Conservation (phyloP, 2,797 vertebrate species). For the Phoeniculus purpureus region DNA sequence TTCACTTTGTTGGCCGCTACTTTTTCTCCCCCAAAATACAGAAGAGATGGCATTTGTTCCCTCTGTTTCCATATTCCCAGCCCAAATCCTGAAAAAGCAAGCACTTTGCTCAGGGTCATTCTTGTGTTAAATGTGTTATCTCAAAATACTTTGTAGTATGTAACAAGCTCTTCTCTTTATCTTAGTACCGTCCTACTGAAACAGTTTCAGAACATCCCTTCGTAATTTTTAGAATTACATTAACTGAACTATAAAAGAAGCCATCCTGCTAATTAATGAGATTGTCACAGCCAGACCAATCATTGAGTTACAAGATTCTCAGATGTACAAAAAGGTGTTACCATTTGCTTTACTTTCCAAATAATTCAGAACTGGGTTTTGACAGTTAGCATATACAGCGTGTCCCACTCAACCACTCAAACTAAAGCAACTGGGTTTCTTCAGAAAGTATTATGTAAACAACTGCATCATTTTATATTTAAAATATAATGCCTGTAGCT, state of each 20-base stretch:
- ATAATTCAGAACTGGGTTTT: background rate
- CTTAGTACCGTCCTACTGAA: background rate
- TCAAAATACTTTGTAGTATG: background rate
- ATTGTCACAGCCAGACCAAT: background rate
- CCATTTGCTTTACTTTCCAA: background rate
- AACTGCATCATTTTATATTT: background rate
- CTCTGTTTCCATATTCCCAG: background rate
- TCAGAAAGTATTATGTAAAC: constrained; percentile 4
- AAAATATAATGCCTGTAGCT: background rate
- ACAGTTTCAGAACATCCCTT: background rate
- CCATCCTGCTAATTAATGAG: background rate
- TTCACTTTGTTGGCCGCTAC: background rate
- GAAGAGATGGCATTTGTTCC: background rate
- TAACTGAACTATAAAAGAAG: background rate
- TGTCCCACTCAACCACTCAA: background rate
- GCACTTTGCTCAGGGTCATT: background rate
- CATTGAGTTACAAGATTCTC: background rate
- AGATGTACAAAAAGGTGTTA: background rate
- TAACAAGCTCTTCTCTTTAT: background rate
- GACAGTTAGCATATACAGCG: background rate
- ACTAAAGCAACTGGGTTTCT: background rate
- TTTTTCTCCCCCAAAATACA: background rate
- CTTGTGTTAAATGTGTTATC: background rate
- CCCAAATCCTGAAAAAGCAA: background rate
- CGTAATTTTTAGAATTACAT: background rate